Evolutionary conservation across 2,797 vertebrate genomes (phyloP), one percentile per base, ranked within the genome.

Genomic region (Acipenser oxyrinchus): DNA sequence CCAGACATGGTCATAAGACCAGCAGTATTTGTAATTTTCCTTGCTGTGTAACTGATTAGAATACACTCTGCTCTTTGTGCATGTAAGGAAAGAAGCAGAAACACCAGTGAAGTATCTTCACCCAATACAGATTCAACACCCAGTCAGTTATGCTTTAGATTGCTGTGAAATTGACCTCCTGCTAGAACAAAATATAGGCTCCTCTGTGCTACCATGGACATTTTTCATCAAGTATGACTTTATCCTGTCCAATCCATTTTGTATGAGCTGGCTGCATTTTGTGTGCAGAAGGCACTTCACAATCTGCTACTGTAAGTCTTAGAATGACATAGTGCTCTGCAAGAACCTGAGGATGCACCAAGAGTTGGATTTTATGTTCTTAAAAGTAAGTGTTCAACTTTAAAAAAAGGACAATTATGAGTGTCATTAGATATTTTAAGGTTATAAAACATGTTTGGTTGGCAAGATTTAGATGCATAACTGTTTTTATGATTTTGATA

Each of bases 321-420:
- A 87, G 78, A 69, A 87, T 89, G 84, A 84, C 75, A 70, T 76
- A 82, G 65, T 71, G 60, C 48, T 67, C 71, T 74, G 3, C 63
- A 62, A 66, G 64, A 66, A 18, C 62, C 60, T 73, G 70, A 80
- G 78, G 77, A 91, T 89, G 88, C 79, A 86, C 76, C 82, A 88
- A 76, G 86, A 89, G 73, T 81, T 93, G 88, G 87, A 84, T 79
- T 92, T 68, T 78, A 91, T 92, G 83, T 95, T 88, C 72, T 71
- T 89, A 51, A 62, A 91, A 83, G 94, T 95, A 91, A 94, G 94
- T 37, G 23, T 37, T 37, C 23, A 37, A 37, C 23, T 37, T 37
- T 37, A 2, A 37, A 37, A 37, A 37, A 37, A 37, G 23, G 23
- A 2, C 2, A 37, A 37, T 37, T 37, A 37, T 18, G 15, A 18